phyloP scores from a whole-genome alignment of 2,888 invertebrate genomes.

The Leptopilina syphax region DNA sequence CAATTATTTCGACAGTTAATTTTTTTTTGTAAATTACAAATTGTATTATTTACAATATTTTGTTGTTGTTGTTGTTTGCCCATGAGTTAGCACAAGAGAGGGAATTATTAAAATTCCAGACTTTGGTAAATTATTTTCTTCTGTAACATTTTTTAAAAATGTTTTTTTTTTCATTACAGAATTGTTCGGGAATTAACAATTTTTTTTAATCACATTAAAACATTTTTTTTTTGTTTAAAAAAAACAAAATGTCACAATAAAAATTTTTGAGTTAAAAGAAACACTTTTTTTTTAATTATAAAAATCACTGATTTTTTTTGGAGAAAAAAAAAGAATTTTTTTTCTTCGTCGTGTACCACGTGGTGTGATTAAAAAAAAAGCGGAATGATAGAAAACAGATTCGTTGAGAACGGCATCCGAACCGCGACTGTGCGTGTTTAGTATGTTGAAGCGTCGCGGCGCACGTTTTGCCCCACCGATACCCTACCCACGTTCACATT shows the following conservation, averaged over 20 bases:
- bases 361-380: slow-evolving; percentile 13
- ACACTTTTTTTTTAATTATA: neutral
- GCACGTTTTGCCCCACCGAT: slow-evolving; percentile 73
- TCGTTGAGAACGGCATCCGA: slow-evolving; percentile 73
- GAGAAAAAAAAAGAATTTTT: neutral
- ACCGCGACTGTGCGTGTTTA: slow-evolving; percentile 74
- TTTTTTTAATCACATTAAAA: too few relatives aligned
- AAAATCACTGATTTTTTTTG: neutral
- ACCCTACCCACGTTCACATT: slow-evolving; percentile 66
- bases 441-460: slow-evolving; percentile 70
- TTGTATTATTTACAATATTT: too few relatives aligned
- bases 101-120: too few relatives aligned
- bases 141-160: too few relatives aligned
- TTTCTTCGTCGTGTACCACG: slow-evolving; percentile 6
- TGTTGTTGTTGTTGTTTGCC: too few relatives aligned
- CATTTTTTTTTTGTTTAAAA: too few relatives aligned
- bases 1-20: too few relatives aligned
- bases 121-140: too few relatives aligned
- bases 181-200: too few relatives aligned
- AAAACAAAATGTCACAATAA: neutral
- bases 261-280: neutral
- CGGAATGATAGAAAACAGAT: slow-evolving; percentile 56
- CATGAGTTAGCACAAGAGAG: too few relatives aligned
- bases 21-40: too few relatives aligned
- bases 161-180: too few relatives aligned